A percentile compares a stretch with the other conserved stretches of the same genome.
Evolutionary conservation across 2,888 invertebrate genomes (phyloP).

Genomic region (Agrenia bidenticulata): DNA sequence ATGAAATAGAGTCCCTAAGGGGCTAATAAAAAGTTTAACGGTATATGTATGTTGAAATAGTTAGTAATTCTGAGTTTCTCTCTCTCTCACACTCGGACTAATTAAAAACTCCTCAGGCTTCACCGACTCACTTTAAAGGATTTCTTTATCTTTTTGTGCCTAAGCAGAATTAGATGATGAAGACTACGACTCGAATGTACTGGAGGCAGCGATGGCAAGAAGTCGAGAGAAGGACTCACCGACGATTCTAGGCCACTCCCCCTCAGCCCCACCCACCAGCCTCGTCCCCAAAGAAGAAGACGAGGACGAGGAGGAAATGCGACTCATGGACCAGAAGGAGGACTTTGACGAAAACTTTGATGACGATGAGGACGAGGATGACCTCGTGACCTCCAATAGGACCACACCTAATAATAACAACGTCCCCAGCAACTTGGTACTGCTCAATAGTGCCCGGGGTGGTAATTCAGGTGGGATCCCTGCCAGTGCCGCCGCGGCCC

Average conservation of each 20-base stretch:
- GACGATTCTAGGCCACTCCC: background rate
- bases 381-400: constrained; percentile 61
- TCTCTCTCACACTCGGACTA: no score
- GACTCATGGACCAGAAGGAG: constrained; percentile 19
- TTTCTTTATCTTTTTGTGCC: no score
- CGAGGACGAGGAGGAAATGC: constrained; percentile 27
- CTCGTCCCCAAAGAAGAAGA: constrained; percentile 13
- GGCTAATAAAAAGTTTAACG: no score
- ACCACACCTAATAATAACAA: constrained; percentile 62
- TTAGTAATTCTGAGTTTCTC: no score
- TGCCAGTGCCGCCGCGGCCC: constrained; percentile 23
- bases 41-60: no score
- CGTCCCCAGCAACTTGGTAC: constrained; percentile 30
- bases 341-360: constrained; percentile 28
- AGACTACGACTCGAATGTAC: constrained; percentile 14
- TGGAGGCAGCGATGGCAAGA: constrained; percentile 3
- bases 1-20: no score
- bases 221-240: background rate
- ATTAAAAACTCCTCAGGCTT: no score
- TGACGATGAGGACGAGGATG: constrained; percentile 56
- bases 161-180: constrained; percentile 16
- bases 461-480: background rate
- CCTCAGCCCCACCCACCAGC: background rate
- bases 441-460: background rate
- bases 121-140: no score